Conservation (phyloP, 2,113 vertebrate species). For the Ariopsis seemanni region DNA sequence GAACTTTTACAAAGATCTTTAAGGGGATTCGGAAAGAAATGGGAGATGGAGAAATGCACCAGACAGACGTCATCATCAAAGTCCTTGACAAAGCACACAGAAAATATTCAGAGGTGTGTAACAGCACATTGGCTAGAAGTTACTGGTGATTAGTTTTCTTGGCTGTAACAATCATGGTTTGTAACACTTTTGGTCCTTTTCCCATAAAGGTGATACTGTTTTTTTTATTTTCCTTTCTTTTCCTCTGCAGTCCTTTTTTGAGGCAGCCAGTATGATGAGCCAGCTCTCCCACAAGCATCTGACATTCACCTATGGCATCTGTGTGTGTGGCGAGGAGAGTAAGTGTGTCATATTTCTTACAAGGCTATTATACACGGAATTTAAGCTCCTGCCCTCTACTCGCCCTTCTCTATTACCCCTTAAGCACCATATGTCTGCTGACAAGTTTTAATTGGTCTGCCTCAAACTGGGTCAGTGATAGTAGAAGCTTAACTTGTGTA, state of each 20-base stretch:
- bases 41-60: slow-evolving; percentile 86
- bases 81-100: slow-evolving; percentile 93
- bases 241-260: slow-evolving; percentile 87
- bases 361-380: neutral
- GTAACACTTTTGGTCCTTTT: neutral
- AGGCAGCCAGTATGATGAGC: slow-evolving; percentile 99
- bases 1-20: slow-evolving; percentile 96
- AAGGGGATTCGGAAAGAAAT: slow-evolving; percentile 88
- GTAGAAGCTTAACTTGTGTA: neutral
- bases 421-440: neutral
- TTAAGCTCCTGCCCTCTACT: slow-evolving; percentile 16
- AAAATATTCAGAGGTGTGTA: slow-evolving; percentile 90
- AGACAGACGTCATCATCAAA: slow-evolving; percentile 92
- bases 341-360: slow-evolving; percentile 67
- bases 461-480: neutral
- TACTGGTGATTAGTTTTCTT: neutral
- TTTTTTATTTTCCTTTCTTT: neutral
- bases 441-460: neutral
- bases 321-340: slow-evolving; percentile 96
- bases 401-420: slow-evolving; percentile 19
- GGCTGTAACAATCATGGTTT: neutral
- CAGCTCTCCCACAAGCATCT: slow-evolving; percentile 95
- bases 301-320: slow-evolving; percentile 92
- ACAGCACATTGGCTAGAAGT: neutral
- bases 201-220: neutral